These are phyloP conservation scores for Selenia dentaria DNA, from an alignment of 2,888 invertebrate genomes.

Conservation along the genomic window DNA sequence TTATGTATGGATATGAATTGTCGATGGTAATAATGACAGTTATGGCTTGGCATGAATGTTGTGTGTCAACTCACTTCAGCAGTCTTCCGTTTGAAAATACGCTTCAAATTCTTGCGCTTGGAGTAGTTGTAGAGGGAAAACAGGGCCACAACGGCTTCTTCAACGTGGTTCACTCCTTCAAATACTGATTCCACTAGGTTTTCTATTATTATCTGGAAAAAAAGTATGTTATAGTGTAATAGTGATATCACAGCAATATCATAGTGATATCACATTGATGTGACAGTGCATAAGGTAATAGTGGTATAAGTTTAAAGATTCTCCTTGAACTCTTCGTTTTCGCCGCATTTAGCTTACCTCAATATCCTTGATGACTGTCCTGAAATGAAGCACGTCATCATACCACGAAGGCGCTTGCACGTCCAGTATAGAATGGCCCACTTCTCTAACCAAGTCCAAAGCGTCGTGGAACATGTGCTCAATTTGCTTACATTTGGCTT, in stretches of 20 bases:
- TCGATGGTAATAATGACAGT: no score
- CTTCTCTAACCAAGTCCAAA: constrained; percentile 84
- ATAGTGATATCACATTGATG: no score
- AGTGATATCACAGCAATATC: no score
- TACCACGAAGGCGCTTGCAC: constrained; percentile 94
- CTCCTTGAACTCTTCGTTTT: background rate
- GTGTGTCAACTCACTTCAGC: constrained; percentile 71
- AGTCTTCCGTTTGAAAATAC: constrained; percentile 88
- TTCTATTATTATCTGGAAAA: constrained; percentile 89
- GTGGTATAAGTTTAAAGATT: no score
- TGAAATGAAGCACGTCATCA: constrained; percentile 87
- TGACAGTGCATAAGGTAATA: no score
- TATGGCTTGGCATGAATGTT: no score
- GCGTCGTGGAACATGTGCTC: constrained; percentile 90
- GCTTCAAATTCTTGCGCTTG: constrained; percentile 88
- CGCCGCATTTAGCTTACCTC: constrained; percentile 63
- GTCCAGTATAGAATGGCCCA: constrained; percentile 88
- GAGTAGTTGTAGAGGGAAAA: constrained; percentile 92
- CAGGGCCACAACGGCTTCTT: constrained; percentile 91
- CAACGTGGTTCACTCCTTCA: constrained; percentile 90
- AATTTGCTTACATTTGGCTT: constrained; percentile 87
- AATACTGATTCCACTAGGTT: constrained; percentile 92
- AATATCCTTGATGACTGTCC: constrained; percentile 85
- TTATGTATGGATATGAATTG: no score
- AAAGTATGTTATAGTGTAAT: no score